A percentile compares a stretch with the other conserved stretches of the same genome.
These are phyloP conservation scores for Cryptoblepharus egeriae DNA, from an alignment of 2,797 vertebrate species.

Conservation along the genomic window DNA sequence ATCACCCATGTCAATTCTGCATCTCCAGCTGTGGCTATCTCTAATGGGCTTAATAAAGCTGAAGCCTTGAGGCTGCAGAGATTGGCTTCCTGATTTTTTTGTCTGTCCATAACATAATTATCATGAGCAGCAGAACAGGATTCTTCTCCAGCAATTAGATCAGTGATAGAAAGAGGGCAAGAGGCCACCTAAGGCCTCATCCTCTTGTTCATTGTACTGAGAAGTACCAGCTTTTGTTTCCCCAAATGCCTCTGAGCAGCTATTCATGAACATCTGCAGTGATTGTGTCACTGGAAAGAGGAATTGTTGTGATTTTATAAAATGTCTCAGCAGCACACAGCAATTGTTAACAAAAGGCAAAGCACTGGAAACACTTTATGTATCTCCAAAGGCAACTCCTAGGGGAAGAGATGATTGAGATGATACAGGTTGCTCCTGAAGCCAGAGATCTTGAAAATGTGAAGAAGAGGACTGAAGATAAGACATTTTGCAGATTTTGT, in stretches of 20 bases:
- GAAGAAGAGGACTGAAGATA: background rate
- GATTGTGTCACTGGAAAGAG: conserved; percentile 19
- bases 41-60: background rate
- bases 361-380: no score
- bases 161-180: background rate
- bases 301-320: conserved; percentile 23
- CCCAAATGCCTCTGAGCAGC: conserved; percentile 23
- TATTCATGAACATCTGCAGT: conserved; percentile 38
- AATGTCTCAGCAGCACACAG: background rate
- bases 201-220: conserved; percentile 9
- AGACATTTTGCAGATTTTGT: background rate
- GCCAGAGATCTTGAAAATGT: background rate
- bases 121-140: background rate
- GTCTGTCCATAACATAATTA: background rate
- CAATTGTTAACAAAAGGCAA: background rate
- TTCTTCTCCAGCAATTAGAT: background rate
- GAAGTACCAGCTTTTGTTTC: conserved; percentile 27
- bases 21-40: background rate
- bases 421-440: background rate
- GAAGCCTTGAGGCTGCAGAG: background rate
- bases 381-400: background rate
- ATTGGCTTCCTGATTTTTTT: background rate
- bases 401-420: background rate
- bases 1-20: background rate
- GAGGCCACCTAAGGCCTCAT: background rate